These are phyloP conservation scores for Anarhynchus alexandrinus DNA, from an alignment of 2,113 vertebrate species.

Conservation along the genomic window DNA sequence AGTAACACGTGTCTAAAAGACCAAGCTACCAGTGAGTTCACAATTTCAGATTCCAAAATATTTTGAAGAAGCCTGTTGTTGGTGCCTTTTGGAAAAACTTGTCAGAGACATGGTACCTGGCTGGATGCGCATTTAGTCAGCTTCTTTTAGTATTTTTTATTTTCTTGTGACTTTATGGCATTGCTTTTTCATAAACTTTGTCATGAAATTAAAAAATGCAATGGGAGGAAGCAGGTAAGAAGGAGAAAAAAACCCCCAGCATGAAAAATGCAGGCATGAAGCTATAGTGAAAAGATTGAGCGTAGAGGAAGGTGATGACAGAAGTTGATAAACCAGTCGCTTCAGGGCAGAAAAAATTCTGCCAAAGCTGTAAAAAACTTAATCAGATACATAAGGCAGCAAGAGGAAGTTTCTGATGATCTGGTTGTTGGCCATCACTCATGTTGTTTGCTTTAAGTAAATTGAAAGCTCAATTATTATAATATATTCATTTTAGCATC, in stretches of 20 bases:
- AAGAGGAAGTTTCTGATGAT: background rate
- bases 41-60: background rate
- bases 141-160: background rate
- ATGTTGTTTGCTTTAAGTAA: background rate
- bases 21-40: background rate
- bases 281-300: background rate
- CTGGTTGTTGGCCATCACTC: background rate
- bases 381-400: background rate
- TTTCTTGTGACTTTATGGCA: background rate
- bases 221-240: background rate
- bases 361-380: background rate
- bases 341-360: background rate
- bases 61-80: background rate
- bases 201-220: background rate
- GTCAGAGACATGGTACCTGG: background rate
- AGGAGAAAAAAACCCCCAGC: background rate
- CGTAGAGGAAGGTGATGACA: background rate
- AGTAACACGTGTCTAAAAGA: background rate
- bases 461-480: background rate
- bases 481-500: background rate
- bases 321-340: background rate
- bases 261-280: background rate
- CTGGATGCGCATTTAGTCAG: background rate
- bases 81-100: background rate
- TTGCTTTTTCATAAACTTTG: background rate